phyloP scores from a whole-genome alignment of 1,140 invertebrate species.

The Helicoverpa armigera region DNA sequence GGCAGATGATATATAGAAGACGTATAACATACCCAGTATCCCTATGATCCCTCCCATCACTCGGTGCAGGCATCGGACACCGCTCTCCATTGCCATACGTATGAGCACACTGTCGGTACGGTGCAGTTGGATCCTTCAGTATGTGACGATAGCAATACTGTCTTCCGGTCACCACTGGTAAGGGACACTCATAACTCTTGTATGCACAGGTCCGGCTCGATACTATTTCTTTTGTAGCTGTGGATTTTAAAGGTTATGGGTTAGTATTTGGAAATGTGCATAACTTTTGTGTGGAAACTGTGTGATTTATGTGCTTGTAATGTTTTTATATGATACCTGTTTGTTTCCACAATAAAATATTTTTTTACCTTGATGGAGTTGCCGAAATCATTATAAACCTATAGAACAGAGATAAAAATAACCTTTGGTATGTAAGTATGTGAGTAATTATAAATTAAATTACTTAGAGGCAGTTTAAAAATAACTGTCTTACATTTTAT shows the following conservation, averaged over 20 bases:
- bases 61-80: conserved; percentile 72
- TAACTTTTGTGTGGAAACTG: too few species aligned
- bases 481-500: too few species aligned
- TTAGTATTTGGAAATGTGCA: neutral
- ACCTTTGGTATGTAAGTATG: too few species aligned
- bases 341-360: neutral
- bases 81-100: conserved; percentile 61
- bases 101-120: conserved; percentile 78
- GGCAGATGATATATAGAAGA: neutral
- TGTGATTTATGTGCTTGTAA: too few species aligned
- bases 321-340: too few species aligned
- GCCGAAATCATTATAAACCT: too few species aligned
- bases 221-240: conserved; percentile 82
- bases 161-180: conserved; percentile 70
- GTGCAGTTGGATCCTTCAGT: conserved; percentile 75
- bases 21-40: conserved; percentile 67
- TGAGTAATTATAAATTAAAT: too few species aligned
- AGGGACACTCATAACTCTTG: conserved; percentile 72
- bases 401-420: too few species aligned
- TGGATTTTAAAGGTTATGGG: conserved; percentile 14
- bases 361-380: too few species aligned
- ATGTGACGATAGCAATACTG: conserved; percentile 76
- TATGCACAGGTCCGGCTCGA: conserved; percentile 71
- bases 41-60: conserved; percentile 43
- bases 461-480: too few species aligned